A percentile compares a stretch with the other conserved stretches of the same genome.
Evolutionary conservation across 2,113 vertebrate genomes (phyloP).

Genomic region (Cacatua alba): DNA sequence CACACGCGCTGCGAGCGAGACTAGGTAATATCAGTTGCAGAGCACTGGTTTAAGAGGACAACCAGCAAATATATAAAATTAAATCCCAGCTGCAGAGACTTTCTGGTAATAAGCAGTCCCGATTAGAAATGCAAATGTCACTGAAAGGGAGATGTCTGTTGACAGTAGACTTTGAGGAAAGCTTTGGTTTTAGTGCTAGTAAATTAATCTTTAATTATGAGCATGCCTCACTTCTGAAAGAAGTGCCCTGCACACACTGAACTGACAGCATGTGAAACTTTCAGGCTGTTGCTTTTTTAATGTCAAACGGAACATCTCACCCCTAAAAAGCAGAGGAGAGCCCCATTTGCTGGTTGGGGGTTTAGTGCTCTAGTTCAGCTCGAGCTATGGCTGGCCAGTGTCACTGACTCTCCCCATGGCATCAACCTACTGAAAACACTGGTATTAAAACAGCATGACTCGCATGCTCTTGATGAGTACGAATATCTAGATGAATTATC

Average conservation of each 20-base stretch:
- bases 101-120: constrained; percentile 34
- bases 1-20: not conserved
- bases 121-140: constrained; percentile 62
- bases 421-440: not conserved
- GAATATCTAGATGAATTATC: not conserved
- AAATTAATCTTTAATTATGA: constrained; percentile 60
- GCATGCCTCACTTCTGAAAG: not conserved
- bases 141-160: constrained; percentile 49
- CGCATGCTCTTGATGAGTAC: not conserved
- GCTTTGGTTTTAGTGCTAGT: constrained; percentile 38
- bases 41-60: constrained; percentile 7
- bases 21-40: not conserved
- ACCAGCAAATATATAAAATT: not conserved
- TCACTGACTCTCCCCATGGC: not conserved
- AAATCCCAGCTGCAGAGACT: constrained; percentile 35
- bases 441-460: not conserved
- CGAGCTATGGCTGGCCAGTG: not conserved
- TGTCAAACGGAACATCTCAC: not conserved
- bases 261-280: not conserved
- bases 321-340: not conserved
- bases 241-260: not conserved
- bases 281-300: not conserved
- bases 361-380: not conserved
- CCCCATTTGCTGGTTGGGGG: not conserved
- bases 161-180: constrained; percentile 49